Base-by-base conservation (phyloP, 2,888 invertebrate genomes). In the Sialis lutaria region DNA sequence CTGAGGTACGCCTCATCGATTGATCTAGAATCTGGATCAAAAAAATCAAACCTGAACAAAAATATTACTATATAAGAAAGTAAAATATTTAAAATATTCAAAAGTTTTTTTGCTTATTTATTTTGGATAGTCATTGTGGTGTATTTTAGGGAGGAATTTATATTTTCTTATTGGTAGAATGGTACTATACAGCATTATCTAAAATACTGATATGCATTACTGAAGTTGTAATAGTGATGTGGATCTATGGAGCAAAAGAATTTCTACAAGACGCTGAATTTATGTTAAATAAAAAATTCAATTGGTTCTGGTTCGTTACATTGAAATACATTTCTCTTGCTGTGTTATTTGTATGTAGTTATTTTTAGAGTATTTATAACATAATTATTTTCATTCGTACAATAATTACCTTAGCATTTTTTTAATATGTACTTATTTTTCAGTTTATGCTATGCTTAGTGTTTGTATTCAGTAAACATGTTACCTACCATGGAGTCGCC, bases 121-220 rank as follows among this genome's bases (percentile, higher is more conserved):
- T 22, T 22, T 22, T 22, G 22, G 4, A 22, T 22, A 22, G 4
- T 22, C 22, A 2, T 22, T 22, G 22, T 22, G 22, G 22, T 22
- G 4, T 22, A 22, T 57, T 60, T 33, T 58, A 87, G 85, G 89
- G 82, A 40, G 92, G 92, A 44, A 82, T 92, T 67, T 92, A 83
- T 60, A 75, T 89, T 49, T 70, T 92, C 44, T 79, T 83, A 56
- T 67, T 93, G 31, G 74, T 92, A 52, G 90, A 93, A 58, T 78
- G 84, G 67, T 92, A 91, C 61, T 82, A 89, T 6, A 89, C 89
- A 6, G 82, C 89, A 30, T 81, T 86, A 33, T 77, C 84, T 42
- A 77, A 87, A 1, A 79, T 87, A 13, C 64, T 79, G 31, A 80
- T 87, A 31, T 88, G 88, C 55, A 65, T 83, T 5, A 72, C 86